Base-by-base conservation (phyloP, 2,797 vertebrate genomes). In the Melanogrammus aeglefinus region DNA sequence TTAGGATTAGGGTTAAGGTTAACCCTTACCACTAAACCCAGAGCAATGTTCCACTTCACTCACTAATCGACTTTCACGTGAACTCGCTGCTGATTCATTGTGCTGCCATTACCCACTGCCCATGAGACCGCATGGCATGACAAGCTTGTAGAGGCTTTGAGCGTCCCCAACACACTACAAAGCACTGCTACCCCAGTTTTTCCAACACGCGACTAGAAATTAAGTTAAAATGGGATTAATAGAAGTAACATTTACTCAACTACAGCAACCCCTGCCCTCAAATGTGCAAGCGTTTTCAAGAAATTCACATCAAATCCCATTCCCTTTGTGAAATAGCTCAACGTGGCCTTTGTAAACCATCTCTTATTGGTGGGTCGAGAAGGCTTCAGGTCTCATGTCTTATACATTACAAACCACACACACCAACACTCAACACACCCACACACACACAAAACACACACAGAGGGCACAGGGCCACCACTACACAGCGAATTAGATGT, bases 331-430 rank as follows among this genome's bases (percentile, higher is more conserved):
- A 66, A 66, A 72, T 24, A 74, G 35, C 33, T 24, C 35, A 41
- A 41, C 6, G 35, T 41, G 21, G 6, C 44, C 36, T 69, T 66
- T 73, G n/a, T 71, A 77, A 38, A 71, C n/a, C 57, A 41, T 9
- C 47, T 41, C 66, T 70, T n/a, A 71, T 71, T 66, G 6, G 63
- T 14, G 78, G 66, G 44, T 38, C 31, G 24, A 57, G 8, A n/a
- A 6, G 39, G 35, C 77, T 57, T 70, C 66, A 69, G 75, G 31
- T 74, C 73, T 39, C 79, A 71, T 21, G 13, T 71, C 29, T 29
- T 24, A 74, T 66, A n/a, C 35, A 41, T 51, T 75, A 72, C n/a
- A 75, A 14, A n/a, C 21, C 75, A 76, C 75, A 35, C 47, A 27
- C 75, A 9, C 63, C 4, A 35, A 70, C 12, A 8, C 47, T 16